These are phyloP conservation scores for Orycteropus afer DNA, from an alignment of 2,113 vertebrate species.

Conservation along the genomic window DNA sequence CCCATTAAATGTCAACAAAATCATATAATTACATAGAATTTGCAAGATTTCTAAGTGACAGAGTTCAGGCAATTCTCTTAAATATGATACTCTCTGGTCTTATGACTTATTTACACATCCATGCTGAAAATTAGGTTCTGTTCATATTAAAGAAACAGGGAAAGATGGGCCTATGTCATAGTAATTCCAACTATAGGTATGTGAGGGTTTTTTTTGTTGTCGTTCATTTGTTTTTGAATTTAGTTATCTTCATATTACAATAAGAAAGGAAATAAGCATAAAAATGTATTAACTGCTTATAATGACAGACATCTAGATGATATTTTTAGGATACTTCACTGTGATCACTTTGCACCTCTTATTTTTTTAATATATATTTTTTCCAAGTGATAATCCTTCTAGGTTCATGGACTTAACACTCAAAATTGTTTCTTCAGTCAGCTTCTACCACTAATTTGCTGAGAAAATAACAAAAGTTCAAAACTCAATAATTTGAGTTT, in stretches of 20 bases:
- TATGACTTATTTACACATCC: background rate
- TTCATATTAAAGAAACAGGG: background rate
- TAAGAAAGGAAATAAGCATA: too few relatives aligned
- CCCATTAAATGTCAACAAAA: background rate
- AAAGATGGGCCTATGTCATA: background rate
- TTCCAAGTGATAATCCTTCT: constrained; percentile 52
- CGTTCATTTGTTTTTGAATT: background rate
- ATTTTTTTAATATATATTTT: constrained; percentile 64
- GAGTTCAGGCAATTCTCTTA: background rate
- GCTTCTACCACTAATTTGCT: constrained; percentile 63
- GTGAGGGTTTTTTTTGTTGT: background rate
- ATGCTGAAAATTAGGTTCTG: background rate
- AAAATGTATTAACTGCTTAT: background rate
- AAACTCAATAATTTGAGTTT: constrained; percentile 35
- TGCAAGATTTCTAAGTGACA: background rate
- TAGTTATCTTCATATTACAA: background rate
- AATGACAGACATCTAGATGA: background rate
- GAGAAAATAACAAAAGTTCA: constrained; percentile 57
- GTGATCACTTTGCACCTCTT: constrained; percentile 52
- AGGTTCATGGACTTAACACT: constrained; percentile 52
- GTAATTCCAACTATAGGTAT: background rate
- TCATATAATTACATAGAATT: background rate
- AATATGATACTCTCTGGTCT: background rate
- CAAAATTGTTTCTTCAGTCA: constrained; percentile 66
- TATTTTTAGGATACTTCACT: background rate